A percentile compares a stretch with the other conserved stretches of the same genome.
phyloP scores from a whole-genome alignment of 1,140 invertebrate species.

The Cotesia glomerata region DNA sequence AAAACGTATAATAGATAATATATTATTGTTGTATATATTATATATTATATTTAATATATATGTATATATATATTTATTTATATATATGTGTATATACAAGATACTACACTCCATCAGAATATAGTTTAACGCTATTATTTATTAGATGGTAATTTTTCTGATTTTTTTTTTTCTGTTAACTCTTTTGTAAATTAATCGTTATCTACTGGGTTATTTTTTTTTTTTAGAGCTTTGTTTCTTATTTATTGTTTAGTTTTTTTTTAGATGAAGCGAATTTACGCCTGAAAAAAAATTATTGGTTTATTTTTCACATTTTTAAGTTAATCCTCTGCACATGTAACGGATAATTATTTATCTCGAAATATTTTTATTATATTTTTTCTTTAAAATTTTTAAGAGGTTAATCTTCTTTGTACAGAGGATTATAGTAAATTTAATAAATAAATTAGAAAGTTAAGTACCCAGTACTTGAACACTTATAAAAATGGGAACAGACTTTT shows the following conservation, averaged over 20 bases:
- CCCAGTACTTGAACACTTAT: no score
- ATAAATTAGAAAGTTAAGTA: no score
- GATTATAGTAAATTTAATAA: no score
- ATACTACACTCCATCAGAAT: slow-evolving; percentile 61
- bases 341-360: neutral
- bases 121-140: slow-evolving; percentile 41
- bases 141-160: slow-evolving; percentile 26
- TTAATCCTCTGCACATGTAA: neutral
- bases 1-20: no score
- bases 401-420: no score
- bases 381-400: neutral
- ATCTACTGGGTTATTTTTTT: slow-evolving; percentile 44
- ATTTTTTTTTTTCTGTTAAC: slow-evolving; percentile 51
- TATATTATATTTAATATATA: slow-evolving; percentile 29
- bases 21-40: no score
- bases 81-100: slow-evolving; percentile 60
- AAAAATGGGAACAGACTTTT: no score
- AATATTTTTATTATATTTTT: neutral
- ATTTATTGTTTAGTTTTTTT: slow-evolving; percentile 30
- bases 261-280: slow-evolving; percentile 17
- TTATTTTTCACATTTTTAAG: slow-evolving; percentile 10
- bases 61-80: slow-evolving; percentile 59
- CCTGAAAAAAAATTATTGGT: slow-evolving; percentile 13
- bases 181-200: slow-evolving; percentile 51
- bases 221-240: slow-evolving; percentile 29